Evolutionary conservation across 1,140 invertebrate genomes (phyloP).

Genomic region (Musca vetustissima): DNA sequence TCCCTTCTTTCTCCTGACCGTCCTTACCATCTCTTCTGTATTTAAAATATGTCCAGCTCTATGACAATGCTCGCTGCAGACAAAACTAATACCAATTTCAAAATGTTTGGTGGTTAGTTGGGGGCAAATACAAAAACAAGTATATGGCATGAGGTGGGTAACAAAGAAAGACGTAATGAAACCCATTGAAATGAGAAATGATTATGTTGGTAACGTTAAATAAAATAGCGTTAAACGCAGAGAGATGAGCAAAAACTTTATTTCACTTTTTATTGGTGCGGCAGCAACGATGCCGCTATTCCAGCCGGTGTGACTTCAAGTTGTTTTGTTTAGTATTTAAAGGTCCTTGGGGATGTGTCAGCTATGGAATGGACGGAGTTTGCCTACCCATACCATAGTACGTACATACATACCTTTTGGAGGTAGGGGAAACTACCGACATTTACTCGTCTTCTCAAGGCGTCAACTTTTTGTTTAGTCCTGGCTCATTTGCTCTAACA

Average conservation of each 20-base stretch:
- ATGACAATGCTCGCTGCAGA: no score
- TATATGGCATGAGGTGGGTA: not conserved
- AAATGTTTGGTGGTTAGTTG: constrained; percentile 32
- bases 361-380: not conserved
- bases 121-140: no score
- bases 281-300: not conserved
- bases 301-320: constrained; percentile 45
- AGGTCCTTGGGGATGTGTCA: constrained; percentile 48
- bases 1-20: no score
- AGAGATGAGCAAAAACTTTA: constrained; percentile 15
- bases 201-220: constrained; percentile 43
- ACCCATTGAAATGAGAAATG: constrained; percentile 52
- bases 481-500: no score
- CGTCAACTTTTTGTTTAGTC: no score
- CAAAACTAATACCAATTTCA: constrained; percentile 49
- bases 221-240: not conserved
- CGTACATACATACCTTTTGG: no score
- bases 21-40: no score
- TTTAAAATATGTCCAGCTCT: no score
- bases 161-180: constrained; percentile 20
- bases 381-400: not conserved
- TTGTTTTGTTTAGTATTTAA: constrained; percentile 55
- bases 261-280: not conserved
- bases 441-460: no score
- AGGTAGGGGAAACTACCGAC: no score